These are phyloP conservation scores for Nezara viridula DNA, from an alignment of 2,888 invertebrate species.

Conservation along the genomic window DNA sequence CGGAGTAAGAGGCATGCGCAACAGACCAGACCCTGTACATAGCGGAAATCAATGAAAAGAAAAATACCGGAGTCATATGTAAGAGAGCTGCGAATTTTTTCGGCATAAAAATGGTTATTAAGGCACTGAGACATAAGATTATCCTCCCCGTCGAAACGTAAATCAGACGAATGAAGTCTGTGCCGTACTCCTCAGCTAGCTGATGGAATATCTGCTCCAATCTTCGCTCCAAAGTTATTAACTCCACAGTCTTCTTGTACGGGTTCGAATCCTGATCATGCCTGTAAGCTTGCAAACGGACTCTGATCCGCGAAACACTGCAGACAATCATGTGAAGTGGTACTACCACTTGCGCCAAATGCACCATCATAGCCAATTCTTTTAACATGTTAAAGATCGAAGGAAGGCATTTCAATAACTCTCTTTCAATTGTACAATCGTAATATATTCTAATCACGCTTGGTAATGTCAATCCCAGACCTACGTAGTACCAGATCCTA, in stretches of 20 bases:
- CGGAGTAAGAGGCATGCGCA: background rate
- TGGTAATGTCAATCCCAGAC: background rate
- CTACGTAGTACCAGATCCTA: background rate
- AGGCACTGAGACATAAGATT: background rate
- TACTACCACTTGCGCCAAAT: background rate
- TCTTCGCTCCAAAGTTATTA: background rate
- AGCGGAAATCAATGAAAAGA: background rate
- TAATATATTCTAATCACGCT: background rate
- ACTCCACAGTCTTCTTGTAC: background rate
- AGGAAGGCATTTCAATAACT: background rate
- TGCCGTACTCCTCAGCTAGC: background rate
- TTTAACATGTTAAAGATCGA: background rate
- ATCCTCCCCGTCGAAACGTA: background rate
- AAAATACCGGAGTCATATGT: background rate
- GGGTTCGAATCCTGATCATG: background rate
- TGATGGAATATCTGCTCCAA: background rate
- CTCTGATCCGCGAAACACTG: background rate
- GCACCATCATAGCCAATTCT: background rate
- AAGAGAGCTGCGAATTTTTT: background rate
- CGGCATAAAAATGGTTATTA: background rate
- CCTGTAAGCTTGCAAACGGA: background rate
- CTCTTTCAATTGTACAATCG: background rate
- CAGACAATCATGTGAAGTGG: background rate
- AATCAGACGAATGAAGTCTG: background rate
- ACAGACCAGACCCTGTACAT: background rate